phyloP scores from a whole-genome alignment of 2,113 vertebrate genomes.

The Coptodon rendalli region DNA sequence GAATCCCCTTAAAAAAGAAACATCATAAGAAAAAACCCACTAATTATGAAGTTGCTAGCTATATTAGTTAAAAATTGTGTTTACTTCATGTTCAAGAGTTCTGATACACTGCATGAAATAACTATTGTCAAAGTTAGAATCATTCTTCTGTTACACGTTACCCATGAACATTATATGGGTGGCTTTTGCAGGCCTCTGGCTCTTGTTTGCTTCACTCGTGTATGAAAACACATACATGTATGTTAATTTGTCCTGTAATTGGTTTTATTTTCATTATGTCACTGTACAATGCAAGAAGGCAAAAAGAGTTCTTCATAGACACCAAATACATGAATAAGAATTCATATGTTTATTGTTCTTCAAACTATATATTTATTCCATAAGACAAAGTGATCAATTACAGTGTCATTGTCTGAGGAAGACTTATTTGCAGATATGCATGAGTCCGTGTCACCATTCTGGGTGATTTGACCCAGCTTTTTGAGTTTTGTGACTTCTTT shows the following conservation, averaged over 20 bases:
- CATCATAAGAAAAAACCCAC: neutral
- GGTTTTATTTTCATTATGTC: neutral
- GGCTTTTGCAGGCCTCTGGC: neutral
- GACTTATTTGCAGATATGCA: neutral
- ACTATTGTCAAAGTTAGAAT: neutral
- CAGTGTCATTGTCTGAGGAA: neutral
- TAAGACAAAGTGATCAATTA: neutral
- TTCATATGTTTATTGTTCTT: neutral
- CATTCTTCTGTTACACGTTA: neutral
- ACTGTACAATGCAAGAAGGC: neutral
- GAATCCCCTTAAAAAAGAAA: accelerated
- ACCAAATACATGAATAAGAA: neutral
- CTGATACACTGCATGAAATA: neutral
- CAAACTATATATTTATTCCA: neutral
- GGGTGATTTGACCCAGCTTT: neutral
- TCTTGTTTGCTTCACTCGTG: neutral
- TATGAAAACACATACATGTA: neutral
- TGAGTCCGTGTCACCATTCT: neutral
- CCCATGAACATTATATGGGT: neutral
- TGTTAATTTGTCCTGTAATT: neutral
- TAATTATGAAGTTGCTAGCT: neutral
- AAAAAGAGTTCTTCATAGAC: neutral
- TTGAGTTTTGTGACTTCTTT: neutral
- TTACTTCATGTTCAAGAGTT: neutral
- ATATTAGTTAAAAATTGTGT: neutral